Conservation (phyloP, 1,140 invertebrate genomes). For the Apis florea region DNA sequence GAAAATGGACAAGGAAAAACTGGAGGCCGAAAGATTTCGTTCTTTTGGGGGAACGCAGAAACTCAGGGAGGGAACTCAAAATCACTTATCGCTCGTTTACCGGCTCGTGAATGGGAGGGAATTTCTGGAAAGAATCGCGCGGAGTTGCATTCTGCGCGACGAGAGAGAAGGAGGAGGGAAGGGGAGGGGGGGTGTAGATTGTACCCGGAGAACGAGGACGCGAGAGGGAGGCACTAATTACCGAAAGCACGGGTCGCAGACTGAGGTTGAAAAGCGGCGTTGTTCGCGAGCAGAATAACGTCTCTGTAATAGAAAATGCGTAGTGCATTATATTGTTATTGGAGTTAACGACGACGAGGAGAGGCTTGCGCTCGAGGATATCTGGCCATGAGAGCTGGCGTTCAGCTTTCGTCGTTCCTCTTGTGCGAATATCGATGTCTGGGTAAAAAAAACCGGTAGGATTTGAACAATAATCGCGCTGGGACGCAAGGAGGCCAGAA, state of each 20-base stretch:
- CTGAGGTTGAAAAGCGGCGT: slow-evolving; percentile 27
- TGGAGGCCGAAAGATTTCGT: slow-evolving; percentile 47
- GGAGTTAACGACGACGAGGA: slow-evolving; percentile 19
- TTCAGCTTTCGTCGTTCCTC: not conserved
- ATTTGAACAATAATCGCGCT: not conserved
- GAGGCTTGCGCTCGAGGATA: not conserved
- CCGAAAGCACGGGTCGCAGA: slow-evolving; percentile 41
- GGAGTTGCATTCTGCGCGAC: not conserved
- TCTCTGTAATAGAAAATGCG: slow-evolving; percentile 38
- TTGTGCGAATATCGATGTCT: not conserved
- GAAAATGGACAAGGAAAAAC: too few relatives aligned
- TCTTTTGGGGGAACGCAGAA: too few relatives aligned
- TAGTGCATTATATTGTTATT: slow-evolving; percentile 14
- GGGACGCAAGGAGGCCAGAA: not conserved
- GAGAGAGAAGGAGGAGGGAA: not conserved
- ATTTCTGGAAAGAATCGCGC: slow-evolving; percentile 26
- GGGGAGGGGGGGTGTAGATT: slow-evolving; percentile 1
- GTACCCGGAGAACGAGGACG: slow-evolving; percentile 16
- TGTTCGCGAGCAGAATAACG: slow-evolving; percentile 42
- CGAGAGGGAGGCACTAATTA: slow-evolving; percentile 50
- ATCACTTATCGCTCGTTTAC: slow-evolving; percentile 68
- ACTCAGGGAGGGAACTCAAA: too few relatives aligned
- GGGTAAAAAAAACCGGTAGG: not conserved
- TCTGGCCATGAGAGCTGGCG: not conserved
- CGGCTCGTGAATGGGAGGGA: slow-evolving; percentile 38